Conservation (phyloP, 2,797 vertebrate genomes). For the Pyrrhura leucotis region DNA sequence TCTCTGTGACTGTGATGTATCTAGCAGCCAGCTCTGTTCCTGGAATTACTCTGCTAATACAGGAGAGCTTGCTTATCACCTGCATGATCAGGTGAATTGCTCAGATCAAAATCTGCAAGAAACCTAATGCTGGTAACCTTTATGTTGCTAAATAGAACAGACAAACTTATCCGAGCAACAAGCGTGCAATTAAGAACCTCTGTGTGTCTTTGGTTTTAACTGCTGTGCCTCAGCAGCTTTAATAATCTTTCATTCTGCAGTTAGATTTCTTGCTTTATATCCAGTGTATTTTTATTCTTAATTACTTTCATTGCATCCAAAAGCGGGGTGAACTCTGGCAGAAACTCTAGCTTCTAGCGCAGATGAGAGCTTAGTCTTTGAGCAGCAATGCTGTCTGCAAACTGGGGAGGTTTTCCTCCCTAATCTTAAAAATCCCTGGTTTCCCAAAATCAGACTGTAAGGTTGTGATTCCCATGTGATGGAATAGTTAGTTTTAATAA, state of each 20-base stretch:
- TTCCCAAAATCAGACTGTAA: not conserved
- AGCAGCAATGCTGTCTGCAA: not conserved
- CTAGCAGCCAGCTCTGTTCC: not conserved
- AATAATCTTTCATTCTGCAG: not conserved
- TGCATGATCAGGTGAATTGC: not conserved
- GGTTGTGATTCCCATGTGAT: not conserved
- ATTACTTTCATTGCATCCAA: not conserved
- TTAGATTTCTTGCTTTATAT: not conserved
- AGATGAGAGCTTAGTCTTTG: not conserved
- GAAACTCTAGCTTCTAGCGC: not conserved
- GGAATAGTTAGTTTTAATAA: not conserved
- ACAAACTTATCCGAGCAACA: not conserved
- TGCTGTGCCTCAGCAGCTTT: not conserved
- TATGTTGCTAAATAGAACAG: not conserved
- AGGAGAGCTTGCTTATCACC: conserved; percentile 58
- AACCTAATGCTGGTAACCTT: not conserved
- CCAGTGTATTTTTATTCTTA: not conserved
- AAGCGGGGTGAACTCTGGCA: not conserved
- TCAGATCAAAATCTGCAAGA: conserved; percentile 14
- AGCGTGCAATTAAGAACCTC: not conserved
- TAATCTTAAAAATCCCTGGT: not conserved
- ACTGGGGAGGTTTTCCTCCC: not conserved
- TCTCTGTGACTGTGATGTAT: conserved; percentile 5
- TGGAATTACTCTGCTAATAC: conserved; percentile 37
- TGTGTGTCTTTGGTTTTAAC: not conserved